Base-by-base conservation (phyloP, 2,113 vertebrate species). In the Urocolius indicus region DNA sequence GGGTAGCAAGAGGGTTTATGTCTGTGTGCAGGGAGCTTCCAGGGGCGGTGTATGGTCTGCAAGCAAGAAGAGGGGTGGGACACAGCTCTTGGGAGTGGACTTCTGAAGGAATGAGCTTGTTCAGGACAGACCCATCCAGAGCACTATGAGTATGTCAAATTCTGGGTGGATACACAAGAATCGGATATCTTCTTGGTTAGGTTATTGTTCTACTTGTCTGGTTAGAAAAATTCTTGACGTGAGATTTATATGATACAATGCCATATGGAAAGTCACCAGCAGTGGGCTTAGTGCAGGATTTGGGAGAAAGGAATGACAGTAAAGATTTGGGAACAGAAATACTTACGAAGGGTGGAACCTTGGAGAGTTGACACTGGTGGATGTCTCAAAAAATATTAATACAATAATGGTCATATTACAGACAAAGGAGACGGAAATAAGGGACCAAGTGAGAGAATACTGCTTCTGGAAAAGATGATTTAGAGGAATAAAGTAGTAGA, bases 131-230 rank as follows among this genome's bases (percentile, higher is more conserved):
- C 36, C 59, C 84, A 5, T 11, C 72, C 19, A 32, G 15, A 78
- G 49, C 54, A 8, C 4, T 36, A 0, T 26, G 16, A 34, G 22
- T 4, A 2, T 13, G 58, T 22, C 34, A 68, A 0, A 3, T 34
- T 12, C 8, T 34, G 32, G 69, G 11, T 76, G 65, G 18, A 16
- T 21, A 5, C 32, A 38, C 0, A 0, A 2, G 55, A 61, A 2
- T 24, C 5, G 1, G 24, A 76, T 3, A 4, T 19, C 9, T 7
- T 32, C 75, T 46, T 26, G n/a, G 16, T 36, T 8, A 27, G 41
- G 15, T 24, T 8, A 0, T 59, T 41, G 36, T 34, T 3, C 36
- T 21, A 0, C 45, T 20, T 10, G 13, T 57, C 18, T 58, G 51
- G 27, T 9, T 1, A 46, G 43, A 38, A 38, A 21, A 54, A 18